phyloP scores from a whole-genome alignment of 2,113 vertebrate species.

The Campylomormyrus numenius region DNA sequence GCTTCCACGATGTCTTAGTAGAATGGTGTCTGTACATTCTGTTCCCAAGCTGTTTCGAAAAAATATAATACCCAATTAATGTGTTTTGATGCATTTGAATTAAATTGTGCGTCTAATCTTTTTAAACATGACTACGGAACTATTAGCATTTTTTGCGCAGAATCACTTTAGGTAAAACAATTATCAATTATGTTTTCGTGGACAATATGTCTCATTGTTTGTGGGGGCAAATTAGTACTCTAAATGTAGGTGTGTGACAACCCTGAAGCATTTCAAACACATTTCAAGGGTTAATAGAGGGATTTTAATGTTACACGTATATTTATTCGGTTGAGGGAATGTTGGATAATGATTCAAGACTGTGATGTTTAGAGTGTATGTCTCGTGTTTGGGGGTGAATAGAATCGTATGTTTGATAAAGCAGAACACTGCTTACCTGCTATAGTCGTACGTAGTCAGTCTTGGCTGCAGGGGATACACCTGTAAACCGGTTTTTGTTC shows the following conservation, averaged over 20 bases:
- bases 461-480: neutral
- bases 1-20: neutral
- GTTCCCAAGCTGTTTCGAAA: neutral
- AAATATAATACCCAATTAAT: neutral
- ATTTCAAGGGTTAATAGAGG: neutral
- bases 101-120: neutral
- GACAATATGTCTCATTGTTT: neutral
- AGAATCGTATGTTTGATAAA: neutral
- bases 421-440: neutral
- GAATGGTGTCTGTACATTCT: neutral
- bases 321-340: neutral
- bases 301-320: neutral
- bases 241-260: neutral
- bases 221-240: neutral
- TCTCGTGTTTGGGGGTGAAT: neutral
- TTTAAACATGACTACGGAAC: neutral
- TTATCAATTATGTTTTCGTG: neutral
- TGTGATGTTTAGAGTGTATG: neutral
- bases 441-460: neutral
- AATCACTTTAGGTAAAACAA: neutral
- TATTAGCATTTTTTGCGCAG: neutral
- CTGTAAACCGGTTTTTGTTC: neutral
- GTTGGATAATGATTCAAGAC: neutral
- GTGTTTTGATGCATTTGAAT: neutral
- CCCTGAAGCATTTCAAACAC: neutral